Evolutionary conservation across 2,113 vertebrate genomes (phyloP), one percentile per base, ranked within the genome.

Genomic region (Rhinopomastus cyanomelas): DNA sequence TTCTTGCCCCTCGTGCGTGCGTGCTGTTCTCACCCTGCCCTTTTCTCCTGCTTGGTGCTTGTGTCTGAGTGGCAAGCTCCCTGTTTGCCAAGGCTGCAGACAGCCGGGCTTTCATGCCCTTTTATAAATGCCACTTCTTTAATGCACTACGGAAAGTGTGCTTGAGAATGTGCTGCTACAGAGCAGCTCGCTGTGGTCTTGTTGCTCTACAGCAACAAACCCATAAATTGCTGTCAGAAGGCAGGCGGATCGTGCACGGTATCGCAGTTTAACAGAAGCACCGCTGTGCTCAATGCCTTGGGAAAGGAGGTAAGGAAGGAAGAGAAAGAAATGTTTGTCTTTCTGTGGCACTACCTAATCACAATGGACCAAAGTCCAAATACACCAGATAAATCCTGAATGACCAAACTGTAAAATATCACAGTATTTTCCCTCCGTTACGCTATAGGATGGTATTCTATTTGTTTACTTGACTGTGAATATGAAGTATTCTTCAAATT

Each of bases 401-500:
- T 46, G 21, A 68, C 3, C 57, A 42, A 4, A 16, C 46, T 87
- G 19, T 18, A 66, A 91, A 83, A 74, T n/a, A 80, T 15, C 29
- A 51, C 57, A 59, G 16, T 49, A 1, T 39, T 51, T 85, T 85
- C 29, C 39, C 64, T 66, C 65, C 53, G 36, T 17, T 61, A 57
- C 21, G 17, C 32, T 55, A 68, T 11, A 69, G 25, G 12, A 66
- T 22, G 4, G 3, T 66, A 62, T 53, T 60, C 66, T 67, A 49
- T 82, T 89, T 87, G 55, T 56, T 87, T 81, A 81, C 60, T 71
- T 12, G 30, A 88, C 72, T 57, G 57, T 10, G 18, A 48, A 48
- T 19, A 20, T 21, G 20, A 95, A 71, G 15, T 48, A 83, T 37
- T 93, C 85, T 81, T 87, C 75, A 89, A 85, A 81, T 30, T 87